Conservation (phyloP, 2,797 vertebrate species). For the Kryptolebias ocellatus region DNA sequence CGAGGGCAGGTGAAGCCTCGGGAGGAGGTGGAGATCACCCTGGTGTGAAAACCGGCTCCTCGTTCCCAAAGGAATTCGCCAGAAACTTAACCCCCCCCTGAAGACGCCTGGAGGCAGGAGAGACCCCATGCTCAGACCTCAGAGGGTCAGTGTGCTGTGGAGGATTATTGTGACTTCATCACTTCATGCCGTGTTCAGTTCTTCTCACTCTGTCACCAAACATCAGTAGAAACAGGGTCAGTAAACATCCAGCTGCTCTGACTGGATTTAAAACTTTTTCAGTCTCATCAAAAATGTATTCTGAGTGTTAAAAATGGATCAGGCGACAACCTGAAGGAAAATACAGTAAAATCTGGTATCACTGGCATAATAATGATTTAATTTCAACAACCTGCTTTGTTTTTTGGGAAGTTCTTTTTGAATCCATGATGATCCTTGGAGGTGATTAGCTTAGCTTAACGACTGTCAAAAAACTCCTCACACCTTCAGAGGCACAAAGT, state of each 20-base stretch:
- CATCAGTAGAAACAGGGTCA: background rate
- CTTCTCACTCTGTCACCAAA: background rate
- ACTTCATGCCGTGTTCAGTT: slow-evolving; percentile 5
- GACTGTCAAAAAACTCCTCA: background rate
- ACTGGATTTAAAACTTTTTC: background rate
- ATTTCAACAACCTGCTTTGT: background rate
- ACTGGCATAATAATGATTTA: background rate
- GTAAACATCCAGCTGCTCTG: slow-evolving; percentile 7
- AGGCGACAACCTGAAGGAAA: background rate
- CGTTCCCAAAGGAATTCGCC: slow-evolving; percentile 34
- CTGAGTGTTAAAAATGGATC: background rate
- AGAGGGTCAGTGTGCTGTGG: slow-evolving; percentile 31
- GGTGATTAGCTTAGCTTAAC: slow-evolving; percentile 3
- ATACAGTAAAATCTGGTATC: background rate
- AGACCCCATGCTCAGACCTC: slow-evolving; percentile 1
- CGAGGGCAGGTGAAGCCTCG: slow-evolving; percentile 90
- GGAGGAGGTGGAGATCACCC: slow-evolving; percentile 96
- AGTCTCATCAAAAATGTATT: background rate
- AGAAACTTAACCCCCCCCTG: slow-evolving; percentile 18
- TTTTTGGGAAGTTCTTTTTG: background rate
- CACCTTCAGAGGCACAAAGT: too few relatives aligned
- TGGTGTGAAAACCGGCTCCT: slow-evolving; percentile 83
- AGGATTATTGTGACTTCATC: slow-evolving; percentile 55
- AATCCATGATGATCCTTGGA: background rate
- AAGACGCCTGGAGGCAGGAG: slow-evolving; percentile 19